phyloP scores from a whole-genome alignment of 2,797 vertebrate species.

The Chelmon rostratus region DNA sequence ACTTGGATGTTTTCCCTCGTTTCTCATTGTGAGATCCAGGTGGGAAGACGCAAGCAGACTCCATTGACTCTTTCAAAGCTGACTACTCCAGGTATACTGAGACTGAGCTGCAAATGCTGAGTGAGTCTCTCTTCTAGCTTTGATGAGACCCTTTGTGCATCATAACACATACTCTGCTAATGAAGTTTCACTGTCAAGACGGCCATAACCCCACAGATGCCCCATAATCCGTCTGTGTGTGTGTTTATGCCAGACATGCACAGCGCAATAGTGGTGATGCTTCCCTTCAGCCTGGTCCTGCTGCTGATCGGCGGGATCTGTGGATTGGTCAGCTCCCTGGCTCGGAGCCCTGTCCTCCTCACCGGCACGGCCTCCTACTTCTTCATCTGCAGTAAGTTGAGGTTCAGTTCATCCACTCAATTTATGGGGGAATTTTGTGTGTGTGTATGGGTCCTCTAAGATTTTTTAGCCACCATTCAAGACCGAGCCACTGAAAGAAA shows the following conservation, averaged over 20 bases:
- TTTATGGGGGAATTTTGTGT: background rate
- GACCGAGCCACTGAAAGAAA: slow-evolving; percentile 7
- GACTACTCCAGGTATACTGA: slow-evolving; percentile 74
- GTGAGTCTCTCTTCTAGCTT: slow-evolving; percentile 78
- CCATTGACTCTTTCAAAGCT: slow-evolving; percentile 66
- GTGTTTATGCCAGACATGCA: slow-evolving; percentile 80
- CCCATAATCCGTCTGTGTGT: slow-evolving; percentile 29
- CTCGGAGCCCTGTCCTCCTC: slow-evolving; percentile 80
- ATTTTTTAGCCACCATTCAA: background rate
- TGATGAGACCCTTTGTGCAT: slow-evolving; percentile 15
- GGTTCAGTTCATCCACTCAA: background rate
- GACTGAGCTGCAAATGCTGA: slow-evolving; percentile 76
- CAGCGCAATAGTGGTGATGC: slow-evolving; percentile 81
- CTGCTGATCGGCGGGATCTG: slow-evolving; percentile 86
- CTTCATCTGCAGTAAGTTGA: slow-evolving; percentile 87
- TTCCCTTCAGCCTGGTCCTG: slow-evolving; percentile 87
- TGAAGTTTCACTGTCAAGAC: slow-evolving; percentile 30
- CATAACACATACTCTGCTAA: slow-evolving; percentile 12
- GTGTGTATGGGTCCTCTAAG: background rate
- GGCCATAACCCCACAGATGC: slow-evolving; percentile 24
- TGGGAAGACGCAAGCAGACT: slow-evolving; percentile 58
- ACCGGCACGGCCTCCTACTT: slow-evolving; percentile 82
- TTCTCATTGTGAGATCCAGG: slow-evolving; percentile 56
- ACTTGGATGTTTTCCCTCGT: background rate
- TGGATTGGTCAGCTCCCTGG: slow-evolving; percentile 86